phyloP scores from a whole-genome alignment of 2,797 vertebrate species.

The Uromys caudimaculatus region DNA sequence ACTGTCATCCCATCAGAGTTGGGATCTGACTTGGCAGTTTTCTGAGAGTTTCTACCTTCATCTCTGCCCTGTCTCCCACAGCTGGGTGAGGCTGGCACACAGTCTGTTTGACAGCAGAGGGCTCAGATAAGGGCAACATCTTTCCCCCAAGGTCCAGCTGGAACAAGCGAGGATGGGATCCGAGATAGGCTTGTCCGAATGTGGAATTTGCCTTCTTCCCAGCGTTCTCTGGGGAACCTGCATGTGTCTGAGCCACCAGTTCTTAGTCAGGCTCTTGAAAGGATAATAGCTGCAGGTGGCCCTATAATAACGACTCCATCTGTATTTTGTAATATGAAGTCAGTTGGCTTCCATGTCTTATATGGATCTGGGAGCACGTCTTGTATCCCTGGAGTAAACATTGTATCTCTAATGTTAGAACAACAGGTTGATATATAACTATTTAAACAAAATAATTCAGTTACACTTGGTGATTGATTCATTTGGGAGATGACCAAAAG shows the following conservation, averaged over 20 bases:
- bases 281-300: neutral
- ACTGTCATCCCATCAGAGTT: neutral
- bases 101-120: neutral
- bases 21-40: neutral
- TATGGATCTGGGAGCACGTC: neutral
- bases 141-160: neutral
- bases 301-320: constrained; percentile 9
- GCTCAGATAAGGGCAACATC: neutral
- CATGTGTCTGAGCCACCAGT: neutral
- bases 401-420: neutral
- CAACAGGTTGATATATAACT: neutral
- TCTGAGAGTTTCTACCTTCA: neutral
- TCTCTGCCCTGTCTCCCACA: neutral
- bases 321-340: neutral
- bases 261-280: neutral
- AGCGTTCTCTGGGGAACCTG: neutral
- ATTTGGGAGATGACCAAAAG: neutral
- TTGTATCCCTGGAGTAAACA: neutral
- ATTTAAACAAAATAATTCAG: constrained; percentile 27
- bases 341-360: neutral
- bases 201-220: neutral
- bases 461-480: neutral
- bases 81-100: neutral
- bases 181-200: neutral
- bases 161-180: neutral